Evolutionary conservation across 1,140 invertebrate genomes (phyloP).

Genomic region (Ridgeia piscesae): DNA sequence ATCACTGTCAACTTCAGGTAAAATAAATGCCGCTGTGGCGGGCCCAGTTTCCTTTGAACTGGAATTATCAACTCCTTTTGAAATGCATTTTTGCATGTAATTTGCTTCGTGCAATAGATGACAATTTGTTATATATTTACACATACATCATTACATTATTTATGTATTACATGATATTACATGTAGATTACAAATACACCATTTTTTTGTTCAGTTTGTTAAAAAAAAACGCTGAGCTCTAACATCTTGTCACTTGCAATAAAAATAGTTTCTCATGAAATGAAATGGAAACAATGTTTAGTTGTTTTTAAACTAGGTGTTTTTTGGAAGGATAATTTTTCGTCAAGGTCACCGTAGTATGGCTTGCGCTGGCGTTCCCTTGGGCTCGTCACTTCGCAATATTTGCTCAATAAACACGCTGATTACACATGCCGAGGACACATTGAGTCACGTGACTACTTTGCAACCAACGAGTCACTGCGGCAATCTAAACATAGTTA

Average conservation of each 20-base stretch:
- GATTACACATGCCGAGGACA: background rate
- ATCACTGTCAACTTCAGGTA: background rate
- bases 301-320: background rate
- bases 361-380: background rate
- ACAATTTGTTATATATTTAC: no score
- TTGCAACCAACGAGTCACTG: background rate
- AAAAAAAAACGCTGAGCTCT: no score
- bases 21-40: background rate
- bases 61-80: background rate
- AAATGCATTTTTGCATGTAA: background rate
- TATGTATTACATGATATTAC: no score
- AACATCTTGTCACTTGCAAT: background rate
- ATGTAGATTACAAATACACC: no score
- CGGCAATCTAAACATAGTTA: background rate
- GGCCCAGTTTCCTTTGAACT: background rate
- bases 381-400: background rate
- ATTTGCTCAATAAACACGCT: background rate
- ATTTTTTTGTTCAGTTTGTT: no score
- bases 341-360: background rate
- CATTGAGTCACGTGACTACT: background rate
- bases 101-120: no score
- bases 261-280: background rate
- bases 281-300: background rate
- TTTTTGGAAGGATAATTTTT: background rate
- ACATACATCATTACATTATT: no score